Evolutionary conservation across 2,797 vertebrate genomes (phyloP), one percentile per base, ranked within the genome.

Genomic region (Urocyon cinereoargenteus): DNA sequence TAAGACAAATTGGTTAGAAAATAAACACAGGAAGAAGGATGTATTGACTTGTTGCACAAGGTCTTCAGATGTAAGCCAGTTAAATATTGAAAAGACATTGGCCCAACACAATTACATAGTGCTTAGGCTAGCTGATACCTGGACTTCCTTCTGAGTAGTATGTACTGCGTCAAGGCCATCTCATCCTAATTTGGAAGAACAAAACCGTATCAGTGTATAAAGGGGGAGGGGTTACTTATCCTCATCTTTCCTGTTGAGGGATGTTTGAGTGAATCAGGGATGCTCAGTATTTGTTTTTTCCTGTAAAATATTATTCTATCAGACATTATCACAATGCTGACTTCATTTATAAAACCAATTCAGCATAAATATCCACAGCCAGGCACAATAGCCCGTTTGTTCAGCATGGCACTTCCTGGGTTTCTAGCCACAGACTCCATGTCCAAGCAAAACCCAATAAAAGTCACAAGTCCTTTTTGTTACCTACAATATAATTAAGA

Each of bases 1-100:
- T 15, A 62, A 95, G 26, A 81, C 13, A 93, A 78, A 73, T 55
- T 93, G 24, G 2, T 68, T 88, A 89, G 40, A 91, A 81, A 95
- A 81, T 88, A 91, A 79, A 55, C 13, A 55, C 11, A 62, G 51
- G 26, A 68, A 40, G 16, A 72, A 24, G 16, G 73, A n/a, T 59
- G 31, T 68, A 49, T 9, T 28, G 22, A 73, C 49, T 73, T 84
- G 3, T 61, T 79, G 5, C 26, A 73, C 57, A 13, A 73, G 24
- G 13, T 51, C 18, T 87, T 86, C 83, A 87, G 36, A 18, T 53
- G 61, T 55, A 79, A 84, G 19, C 6, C 53, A 79, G 36, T 59
- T 83, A 73, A 92, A n/a, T 75, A 31, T n/a, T 72, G 10, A 83
- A 86, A 93, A 55, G 45, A 59, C 13, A 53, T 95, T 84, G 59